phyloP scores from a whole-genome alignment of 2,113 vertebrate species.

The Pandion haliaetus region DNA sequence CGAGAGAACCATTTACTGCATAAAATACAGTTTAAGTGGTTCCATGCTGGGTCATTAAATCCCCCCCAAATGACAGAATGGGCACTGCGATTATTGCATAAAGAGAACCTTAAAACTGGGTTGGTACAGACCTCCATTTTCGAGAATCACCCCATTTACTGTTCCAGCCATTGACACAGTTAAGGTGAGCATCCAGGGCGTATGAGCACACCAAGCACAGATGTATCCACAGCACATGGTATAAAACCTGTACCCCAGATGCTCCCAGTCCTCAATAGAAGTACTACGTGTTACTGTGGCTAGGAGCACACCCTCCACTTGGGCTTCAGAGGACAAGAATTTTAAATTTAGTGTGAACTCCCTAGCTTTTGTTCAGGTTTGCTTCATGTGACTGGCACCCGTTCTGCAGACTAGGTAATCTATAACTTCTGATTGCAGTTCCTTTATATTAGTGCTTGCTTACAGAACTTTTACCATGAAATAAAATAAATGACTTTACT shows the following conservation, averaged over 20 bases:
- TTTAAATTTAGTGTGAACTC: background rate
- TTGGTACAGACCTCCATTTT: background rate
- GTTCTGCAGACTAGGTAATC: background rate
- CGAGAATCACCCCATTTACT: background rate
- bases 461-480: background rate
- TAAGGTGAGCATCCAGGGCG: background rate
- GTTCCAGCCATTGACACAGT: background rate
- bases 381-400: background rate
- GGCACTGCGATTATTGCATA: background rate
- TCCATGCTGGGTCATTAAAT: background rate
- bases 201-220: background rate
- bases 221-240: no score
- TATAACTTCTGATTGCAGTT: background rate
- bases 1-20: background rate
- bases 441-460: background rate
- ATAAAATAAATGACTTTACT: background rate
- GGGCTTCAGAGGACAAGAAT: background rate
- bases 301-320: background rate
- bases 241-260: background rate
- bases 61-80: background rate
- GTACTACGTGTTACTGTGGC: background rate
- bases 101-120: background rate
- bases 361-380: background rate
- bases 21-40: background rate
- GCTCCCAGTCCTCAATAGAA: rapidly evolving